Conservation (phyloP, 2,113 vertebrate species). For the Kryptolebias marmoratus region DNA sequence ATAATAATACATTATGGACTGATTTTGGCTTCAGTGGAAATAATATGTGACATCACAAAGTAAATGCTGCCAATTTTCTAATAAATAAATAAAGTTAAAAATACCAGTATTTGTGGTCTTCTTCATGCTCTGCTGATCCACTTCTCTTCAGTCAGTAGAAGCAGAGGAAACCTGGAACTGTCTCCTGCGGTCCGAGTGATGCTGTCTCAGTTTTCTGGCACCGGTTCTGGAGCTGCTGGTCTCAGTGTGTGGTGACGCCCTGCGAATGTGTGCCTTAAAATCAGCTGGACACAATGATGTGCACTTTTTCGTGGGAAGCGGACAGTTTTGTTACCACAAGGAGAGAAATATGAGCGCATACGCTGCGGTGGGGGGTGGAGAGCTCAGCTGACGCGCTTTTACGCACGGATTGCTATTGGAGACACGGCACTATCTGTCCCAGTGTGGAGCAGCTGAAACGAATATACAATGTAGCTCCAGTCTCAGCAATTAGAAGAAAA, state of each 20-base stretch:
- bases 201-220: slow-evolving; percentile 6
- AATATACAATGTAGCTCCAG: too few species aligned
- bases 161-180: slow-evolving; percentile 5
- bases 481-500: too few species aligned
- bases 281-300: slow-evolving; percentile 28
- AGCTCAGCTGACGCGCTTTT: slow-evolving; percentile 43
- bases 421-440: neutral
- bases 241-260: slow-evolving; percentile 25
- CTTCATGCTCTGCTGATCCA: slow-evolving; percentile 63
- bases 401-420: slow-evolving; percentile 38
- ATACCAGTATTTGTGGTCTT: slow-evolving; percentile 70
- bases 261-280: slow-evolving; percentile 24
- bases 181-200: neutral
- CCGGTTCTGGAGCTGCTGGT: slow-evolving; percentile 11
- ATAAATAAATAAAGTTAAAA: neutral
- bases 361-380: neutral
- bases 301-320: slow-evolving; percentile 39
- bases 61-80: too few species aligned
- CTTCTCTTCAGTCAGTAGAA: slow-evolving; percentile 10
- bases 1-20: neutral
- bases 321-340: slow-evolving; percentile 11
- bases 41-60: too few species aligned
- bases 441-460: too few species aligned
- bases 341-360: slow-evolving; percentile 9
- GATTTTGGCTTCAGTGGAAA: too few species aligned